These are phyloP conservation scores for Haliclona indistincta DNA, from an alignment of 37 sponge, comb jelly and placozoan species.

Conservation along the genomic window DNA sequence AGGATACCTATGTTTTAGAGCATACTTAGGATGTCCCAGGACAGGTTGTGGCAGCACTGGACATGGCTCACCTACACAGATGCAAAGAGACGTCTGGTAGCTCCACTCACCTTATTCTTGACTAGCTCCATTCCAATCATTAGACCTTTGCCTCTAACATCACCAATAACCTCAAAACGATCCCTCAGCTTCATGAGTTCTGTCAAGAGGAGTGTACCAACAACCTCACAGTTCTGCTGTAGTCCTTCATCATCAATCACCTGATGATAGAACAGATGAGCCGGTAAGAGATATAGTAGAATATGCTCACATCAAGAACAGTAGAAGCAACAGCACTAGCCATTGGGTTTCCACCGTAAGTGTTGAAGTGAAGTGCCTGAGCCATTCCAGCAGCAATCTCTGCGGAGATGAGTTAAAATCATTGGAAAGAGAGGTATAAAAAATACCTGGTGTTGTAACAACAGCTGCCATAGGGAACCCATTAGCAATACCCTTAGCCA, in stretches of 20 bases:
- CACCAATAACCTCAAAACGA: constrained; percentile 91
- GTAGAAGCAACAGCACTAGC: constrained; percentile 90
- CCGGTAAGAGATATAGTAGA: neutral
- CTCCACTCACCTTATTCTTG: constrained; percentile 77
- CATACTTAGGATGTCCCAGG: too few species aligned
- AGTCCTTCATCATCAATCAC: constrained; percentile 88
- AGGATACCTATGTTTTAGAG: too few species aligned
- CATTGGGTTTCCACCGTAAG: constrained; percentile 95
- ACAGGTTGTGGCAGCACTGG: too few species aligned
- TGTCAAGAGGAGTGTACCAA: constrained; percentile 70
- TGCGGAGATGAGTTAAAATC: neutral
- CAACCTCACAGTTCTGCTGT: constrained; percentile 48
- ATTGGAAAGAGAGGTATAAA: neutral
- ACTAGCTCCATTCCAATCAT: constrained; percentile 91
- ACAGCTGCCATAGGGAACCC: constrained; percentile 93
- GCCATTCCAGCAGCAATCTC: constrained; percentile 83
- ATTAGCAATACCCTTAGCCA: constrained; percentile 95
- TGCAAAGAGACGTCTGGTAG: too few species aligned
- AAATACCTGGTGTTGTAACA: constrained; percentile 82
- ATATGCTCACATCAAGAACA: constrained; percentile 53
- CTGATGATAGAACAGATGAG: constrained; percentile 28
- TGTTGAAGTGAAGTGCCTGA: constrained; percentile 88
- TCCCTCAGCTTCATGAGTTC: constrained; percentile 79
- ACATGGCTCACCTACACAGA: too few species aligned
- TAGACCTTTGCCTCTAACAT: constrained; percentile 92